Evolutionary conservation across 2,797 vertebrate genomes (phyloP).

Genomic region (Discoglossus pictus): DNA sequence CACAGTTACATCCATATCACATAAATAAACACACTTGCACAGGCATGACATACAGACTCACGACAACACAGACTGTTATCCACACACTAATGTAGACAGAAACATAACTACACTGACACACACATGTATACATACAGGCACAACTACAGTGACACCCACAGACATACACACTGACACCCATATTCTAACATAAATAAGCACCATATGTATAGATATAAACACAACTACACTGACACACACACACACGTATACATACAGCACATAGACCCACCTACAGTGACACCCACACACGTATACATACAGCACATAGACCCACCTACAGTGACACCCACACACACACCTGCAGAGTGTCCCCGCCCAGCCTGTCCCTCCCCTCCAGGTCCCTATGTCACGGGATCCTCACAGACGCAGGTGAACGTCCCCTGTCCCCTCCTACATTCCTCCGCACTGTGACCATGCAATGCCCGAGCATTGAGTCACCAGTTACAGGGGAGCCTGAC

Average conservation of each 20-base stretch:
- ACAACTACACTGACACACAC: not conserved
- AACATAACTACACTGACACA: not conserved
- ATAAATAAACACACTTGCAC: not conserved
- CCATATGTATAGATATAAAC: too few species aligned
- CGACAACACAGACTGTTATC: not conserved
- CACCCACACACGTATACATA: too few species aligned
- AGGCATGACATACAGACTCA: not conserved
- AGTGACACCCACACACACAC: not conserved
- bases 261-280: too few species aligned
- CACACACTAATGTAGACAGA: not conserved
- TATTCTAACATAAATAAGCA: too few species aligned
- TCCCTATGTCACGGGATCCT: slow-evolving; percentile 39
- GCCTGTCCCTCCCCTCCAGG: slow-evolving; percentile 3
- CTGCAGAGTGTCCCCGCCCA: slow-evolving; percentile 19
- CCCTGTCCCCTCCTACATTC: slow-evolving; percentile 43
- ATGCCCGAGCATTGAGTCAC: slow-evolving; percentile 16
- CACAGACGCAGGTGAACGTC: slow-evolving; percentile 40
- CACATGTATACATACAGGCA: slow-evolving; percentile 3
- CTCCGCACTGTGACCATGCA: slow-evolving; percentile 35
- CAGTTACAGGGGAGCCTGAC: slow-evolving; percentile 17
- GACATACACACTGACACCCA: too few species aligned
- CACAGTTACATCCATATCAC: not conserved
- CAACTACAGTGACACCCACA: not conserved
- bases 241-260: too few species aligned
- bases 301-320: too few species aligned